These are phyloP conservation scores for Ceratotherium simum DNA, from an alignment of 2,113 vertebrate genomes.

Conservation along the genomic window DNA sequence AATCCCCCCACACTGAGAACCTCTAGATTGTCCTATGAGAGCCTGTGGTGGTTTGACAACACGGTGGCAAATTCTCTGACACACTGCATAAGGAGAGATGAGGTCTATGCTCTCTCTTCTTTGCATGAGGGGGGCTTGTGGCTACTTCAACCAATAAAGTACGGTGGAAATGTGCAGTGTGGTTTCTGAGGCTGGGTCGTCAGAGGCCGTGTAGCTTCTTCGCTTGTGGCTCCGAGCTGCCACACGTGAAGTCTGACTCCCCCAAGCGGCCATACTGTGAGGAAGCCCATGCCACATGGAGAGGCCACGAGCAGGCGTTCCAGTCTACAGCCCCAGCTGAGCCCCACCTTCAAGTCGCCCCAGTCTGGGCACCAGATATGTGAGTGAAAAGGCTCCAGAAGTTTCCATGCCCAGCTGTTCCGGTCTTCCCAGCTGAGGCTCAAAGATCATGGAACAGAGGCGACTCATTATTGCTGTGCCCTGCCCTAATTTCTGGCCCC, in stretches of 20 bases:
- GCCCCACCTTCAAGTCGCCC: too few relatives aligned
- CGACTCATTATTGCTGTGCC: accelerated
- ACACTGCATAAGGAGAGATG: accelerated
- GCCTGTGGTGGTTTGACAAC: not conserved
- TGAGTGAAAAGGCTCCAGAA: not conserved
- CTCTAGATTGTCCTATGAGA: accelerated
- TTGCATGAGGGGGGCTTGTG: accelerated
- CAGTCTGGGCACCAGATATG: not conserved
- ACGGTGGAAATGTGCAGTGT: accelerated
- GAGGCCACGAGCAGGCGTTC: accelerated
- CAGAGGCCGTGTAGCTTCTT: accelerated
- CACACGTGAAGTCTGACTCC: accelerated
- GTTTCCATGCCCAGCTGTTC: accelerated
- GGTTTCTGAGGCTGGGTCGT: not conserved
- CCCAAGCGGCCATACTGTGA: accelerated
- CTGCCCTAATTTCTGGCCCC: not conserved
- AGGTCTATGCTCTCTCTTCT: too few relatives aligned
- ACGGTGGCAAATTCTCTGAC: accelerated
- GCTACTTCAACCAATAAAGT: accelerated
- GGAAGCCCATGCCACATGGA: not conserved
- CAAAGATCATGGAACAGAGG: accelerated
- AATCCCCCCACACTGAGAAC: not conserved
- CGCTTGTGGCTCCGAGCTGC: too few relatives aligned
- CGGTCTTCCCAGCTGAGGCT: not conserved
- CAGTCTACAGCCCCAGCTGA: accelerated